A percentile compares a stretch with the other conserved stretches of the same genome.
Evolutionary conservation across 37 sponge, comb jelly and placozoan genomes (phyloP).

Genomic region (Aphrocallistes beatrix): DNA sequence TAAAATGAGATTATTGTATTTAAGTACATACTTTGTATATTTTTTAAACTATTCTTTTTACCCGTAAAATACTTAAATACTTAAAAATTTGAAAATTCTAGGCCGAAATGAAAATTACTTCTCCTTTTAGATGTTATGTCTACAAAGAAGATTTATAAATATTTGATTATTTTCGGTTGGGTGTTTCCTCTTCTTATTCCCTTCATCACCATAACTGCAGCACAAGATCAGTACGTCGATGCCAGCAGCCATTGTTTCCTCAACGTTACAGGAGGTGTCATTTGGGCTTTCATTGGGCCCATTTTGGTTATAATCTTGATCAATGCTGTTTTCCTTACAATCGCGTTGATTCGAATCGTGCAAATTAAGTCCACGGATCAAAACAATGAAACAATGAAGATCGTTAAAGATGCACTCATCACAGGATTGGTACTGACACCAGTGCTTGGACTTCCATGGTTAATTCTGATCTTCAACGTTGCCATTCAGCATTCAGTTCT

Average conservation of each 20-base stretch:
- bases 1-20: too few species aligned
- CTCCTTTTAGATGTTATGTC: background rate
- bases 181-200: background rate
- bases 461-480: background rate
- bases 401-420: background rate
- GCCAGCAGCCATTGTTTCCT: background rate
- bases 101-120: too few species aligned
- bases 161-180: background rate
- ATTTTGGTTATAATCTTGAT: background rate
- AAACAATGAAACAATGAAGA: background rate
- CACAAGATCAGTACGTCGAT: background rate
- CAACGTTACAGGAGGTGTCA: background rate
- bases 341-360: background rate
- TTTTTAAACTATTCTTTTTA: too few species aligned
- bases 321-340: conserved; percentile 3
- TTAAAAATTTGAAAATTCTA: too few species aligned
- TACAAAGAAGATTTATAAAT: background rate
- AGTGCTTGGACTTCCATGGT: background rate
- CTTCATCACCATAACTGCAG: background rate
- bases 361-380: background rate
- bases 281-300: background rate
- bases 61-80: too few species aligned
- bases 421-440: background rate
- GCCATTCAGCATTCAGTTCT: background rate
- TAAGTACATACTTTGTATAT: too few species aligned